These are phyloP conservation scores for Epirrita christyi DNA, from an alignment of 2,888 invertebrate genomes.

Conservation along the genomic window DNA sequence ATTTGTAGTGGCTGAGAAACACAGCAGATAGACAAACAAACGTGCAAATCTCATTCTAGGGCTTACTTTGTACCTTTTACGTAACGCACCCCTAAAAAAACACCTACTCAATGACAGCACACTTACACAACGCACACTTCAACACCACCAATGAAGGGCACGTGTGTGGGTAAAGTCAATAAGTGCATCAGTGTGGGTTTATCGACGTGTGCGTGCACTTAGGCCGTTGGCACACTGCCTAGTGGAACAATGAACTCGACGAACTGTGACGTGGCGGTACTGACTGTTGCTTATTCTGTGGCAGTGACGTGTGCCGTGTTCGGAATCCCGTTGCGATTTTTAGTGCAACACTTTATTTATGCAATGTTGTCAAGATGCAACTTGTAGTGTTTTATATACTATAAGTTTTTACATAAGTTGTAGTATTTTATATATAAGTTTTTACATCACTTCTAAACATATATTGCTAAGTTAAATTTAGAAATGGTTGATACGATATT, in stretches of 20 bases:
- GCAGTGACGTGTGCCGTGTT: conserved; percentile 57
- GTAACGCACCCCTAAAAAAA: too few species aligned
- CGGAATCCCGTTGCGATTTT: conserved; percentile 62
- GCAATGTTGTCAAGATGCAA: too few species aligned
- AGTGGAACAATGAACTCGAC: conserved; percentile 79
- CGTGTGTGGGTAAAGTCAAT: conserved; percentile 34
- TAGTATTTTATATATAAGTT: too few species aligned
- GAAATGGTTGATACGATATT: too few species aligned
- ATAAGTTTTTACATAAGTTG: too few species aligned
- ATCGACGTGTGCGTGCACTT: conserved; percentile 43
- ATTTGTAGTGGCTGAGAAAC: too few species aligned
- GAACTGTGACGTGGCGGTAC: conserved; percentile 68
- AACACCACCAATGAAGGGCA: background rate
- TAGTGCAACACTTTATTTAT: background rate
- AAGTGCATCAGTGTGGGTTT: conserved; percentile 45
- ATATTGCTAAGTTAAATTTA: too few species aligned
- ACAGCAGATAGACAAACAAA: too few species aligned
- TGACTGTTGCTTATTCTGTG: conserved; percentile 36
- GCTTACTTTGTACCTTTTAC: too few species aligned
- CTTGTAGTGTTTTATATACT: too few species aligned
- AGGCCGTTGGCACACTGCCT: conserved; percentile 81
- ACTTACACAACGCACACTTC: conserved; percentile 30
- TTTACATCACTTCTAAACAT: too few species aligned
- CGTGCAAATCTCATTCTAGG: too few species aligned
- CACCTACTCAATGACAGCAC: conserved; percentile 3